Conservation (phyloP, 2,888 invertebrate genomes). For the Caenorhabditis sp. region DNA sequence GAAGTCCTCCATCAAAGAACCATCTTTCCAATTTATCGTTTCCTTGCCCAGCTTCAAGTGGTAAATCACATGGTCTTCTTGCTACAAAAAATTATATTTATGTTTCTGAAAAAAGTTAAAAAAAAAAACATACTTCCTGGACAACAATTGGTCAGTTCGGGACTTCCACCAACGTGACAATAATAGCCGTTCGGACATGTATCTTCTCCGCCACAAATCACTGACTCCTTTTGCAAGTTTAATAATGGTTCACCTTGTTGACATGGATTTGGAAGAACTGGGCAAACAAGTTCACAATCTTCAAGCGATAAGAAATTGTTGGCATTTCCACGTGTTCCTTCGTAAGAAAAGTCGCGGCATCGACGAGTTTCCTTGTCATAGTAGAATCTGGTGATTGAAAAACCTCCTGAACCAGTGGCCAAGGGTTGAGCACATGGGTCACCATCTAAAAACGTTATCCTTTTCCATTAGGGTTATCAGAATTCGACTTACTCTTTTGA, state of each 20-base stretch:
- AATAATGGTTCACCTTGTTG: constrained; percentile 66
- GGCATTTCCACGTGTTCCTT: constrained; percentile 66
- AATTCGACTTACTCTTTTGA: constrained; percentile 59
- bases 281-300: constrained; percentile 67
- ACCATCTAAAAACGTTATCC: constrained; percentile 55
- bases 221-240: constrained; percentile 57
- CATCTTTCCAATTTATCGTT: constrained; percentile 55
- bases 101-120: background rate
- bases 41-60: constrained; percentile 54
- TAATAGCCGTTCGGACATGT: constrained; percentile 64
- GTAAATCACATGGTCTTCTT: constrained; percentile 55
- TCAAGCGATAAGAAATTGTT: constrained; percentile 67
- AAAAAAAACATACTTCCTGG: constrained; percentile 61
- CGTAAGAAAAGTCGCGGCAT: constrained; percentile 57
- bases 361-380: constrained; percentile 60
- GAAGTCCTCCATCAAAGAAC: constrained; percentile 60
- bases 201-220: constrained; percentile 68
- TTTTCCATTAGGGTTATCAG: background rate
- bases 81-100: constrained; percentile 33
- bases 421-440: constrained; percentile 63
- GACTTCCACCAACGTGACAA: constrained; percentile 68
- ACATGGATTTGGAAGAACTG: constrained; percentile 67
- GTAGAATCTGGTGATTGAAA: constrained; percentile 58
- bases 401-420: constrained; percentile 56
- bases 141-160: constrained; percentile 70